Evolutionary conservation across 1,140 invertebrate species (phyloP).

Genomic region (Trachymyrmex septentrionalis): DNA sequence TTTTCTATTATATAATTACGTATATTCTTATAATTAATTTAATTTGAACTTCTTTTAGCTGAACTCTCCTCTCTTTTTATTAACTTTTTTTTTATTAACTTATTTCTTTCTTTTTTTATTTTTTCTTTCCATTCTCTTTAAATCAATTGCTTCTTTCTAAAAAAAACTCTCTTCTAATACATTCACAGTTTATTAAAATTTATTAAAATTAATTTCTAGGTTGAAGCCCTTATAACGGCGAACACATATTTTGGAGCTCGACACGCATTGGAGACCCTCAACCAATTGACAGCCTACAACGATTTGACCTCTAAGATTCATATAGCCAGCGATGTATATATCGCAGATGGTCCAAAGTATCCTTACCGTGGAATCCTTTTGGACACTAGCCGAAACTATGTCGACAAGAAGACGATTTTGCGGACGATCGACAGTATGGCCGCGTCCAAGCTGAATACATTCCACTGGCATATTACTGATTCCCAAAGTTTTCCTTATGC

Average conservation of each 20-base stretch:
- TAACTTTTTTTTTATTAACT: neutral
- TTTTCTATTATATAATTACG: neutral
- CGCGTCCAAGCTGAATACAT: constrained; percentile 93
- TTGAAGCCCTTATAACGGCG: constrained; percentile 88
- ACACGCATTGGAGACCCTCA: constrained; percentile 92
- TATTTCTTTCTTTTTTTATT: neutral
- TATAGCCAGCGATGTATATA: constrained; percentile 88
- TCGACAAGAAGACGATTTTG: constrained; percentile 90
- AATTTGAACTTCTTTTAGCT: neutral
- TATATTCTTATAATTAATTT: neutral
- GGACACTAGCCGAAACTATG: constrained; percentile 93
- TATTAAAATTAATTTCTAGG: constrained; percentile 66
- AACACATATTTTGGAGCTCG: constrained; percentile 91
- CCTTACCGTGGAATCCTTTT: constrained; percentile 92
- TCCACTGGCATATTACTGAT: constrained; percentile 97
- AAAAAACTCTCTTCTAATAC: neutral
- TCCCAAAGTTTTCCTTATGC: constrained; percentile 94
- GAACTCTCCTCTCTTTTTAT: neutral
- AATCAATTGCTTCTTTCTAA: neutral
- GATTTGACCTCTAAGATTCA: constrained; percentile 88
- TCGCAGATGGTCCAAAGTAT: constrained; percentile 91
- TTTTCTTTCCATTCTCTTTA: neutral
- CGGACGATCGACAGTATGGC: constrained; percentile 93
- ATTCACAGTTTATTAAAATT: neutral
- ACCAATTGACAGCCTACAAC: constrained; percentile 92